These are phyloP conservation scores for Propithecus perrieri DNA, from an alignment of 2,797 vertebrate genomes.

Conservation along the genomic window DNA sequence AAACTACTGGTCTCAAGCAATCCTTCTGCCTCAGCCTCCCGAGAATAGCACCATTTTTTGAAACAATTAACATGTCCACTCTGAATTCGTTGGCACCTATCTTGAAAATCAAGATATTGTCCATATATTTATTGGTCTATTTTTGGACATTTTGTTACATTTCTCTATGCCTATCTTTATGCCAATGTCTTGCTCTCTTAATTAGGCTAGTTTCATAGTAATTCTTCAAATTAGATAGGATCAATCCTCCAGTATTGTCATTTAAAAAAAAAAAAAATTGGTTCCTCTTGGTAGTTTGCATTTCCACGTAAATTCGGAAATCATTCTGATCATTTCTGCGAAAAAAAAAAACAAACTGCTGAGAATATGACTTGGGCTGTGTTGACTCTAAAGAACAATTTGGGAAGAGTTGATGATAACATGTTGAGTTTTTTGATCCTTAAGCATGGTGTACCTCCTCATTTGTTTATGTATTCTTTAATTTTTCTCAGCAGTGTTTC, in stretches of 20 bases:
- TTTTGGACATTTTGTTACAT: background rate
- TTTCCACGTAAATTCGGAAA: background rate
- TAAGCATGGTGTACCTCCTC: background rate
- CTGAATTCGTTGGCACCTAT: background rate
- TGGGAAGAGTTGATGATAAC: background rate
- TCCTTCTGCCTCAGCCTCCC: too few relatives aligned
- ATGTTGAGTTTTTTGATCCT: background rate
- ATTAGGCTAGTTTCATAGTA: background rate
- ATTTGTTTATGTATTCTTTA: background rate
- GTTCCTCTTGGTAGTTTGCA: background rate
- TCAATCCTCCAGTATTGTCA: background rate
- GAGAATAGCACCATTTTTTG: background rate
- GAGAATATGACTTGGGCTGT: background rate
- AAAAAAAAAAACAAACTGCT: background rate
- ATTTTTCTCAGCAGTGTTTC: background rate
- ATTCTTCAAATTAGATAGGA: background rate
- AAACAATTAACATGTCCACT: background rate
- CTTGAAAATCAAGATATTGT: background rate
- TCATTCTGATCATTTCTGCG: background rate
- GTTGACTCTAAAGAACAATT: background rate
- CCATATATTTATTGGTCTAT: background rate
- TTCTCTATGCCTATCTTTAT: background rate
- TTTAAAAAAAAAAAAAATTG: background rate
- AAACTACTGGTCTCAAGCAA: too few relatives aligned
- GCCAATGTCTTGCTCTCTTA: background rate